These are phyloP conservation scores for Metaphire vulgaris DNA, from an alignment of 1,140 invertebrate species.

Conservation along the genomic window DNA sequence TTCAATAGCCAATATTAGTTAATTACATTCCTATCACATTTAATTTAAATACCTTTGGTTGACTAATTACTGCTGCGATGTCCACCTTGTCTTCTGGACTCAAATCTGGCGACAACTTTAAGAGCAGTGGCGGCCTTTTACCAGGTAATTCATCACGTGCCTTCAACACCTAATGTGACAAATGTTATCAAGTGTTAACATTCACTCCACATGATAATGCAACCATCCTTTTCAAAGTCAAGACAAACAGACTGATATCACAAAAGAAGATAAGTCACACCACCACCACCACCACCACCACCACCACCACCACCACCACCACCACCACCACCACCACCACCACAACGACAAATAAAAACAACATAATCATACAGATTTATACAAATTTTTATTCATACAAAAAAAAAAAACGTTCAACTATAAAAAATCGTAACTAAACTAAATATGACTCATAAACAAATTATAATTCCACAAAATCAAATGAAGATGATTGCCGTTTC, in stretches of 20 bases:
- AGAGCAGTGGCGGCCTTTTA: conserved; percentile 61
- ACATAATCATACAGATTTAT: no score
- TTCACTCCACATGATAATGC: no score
- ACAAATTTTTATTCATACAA: background rate
- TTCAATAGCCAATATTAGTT: no score
- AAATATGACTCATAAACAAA: background rate
- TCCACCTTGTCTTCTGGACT: conserved; percentile 69
- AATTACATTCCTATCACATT: no score
- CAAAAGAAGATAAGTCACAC: no score
- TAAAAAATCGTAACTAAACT: background rate
- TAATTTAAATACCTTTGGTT: conserved; percentile 47
- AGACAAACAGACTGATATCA: no score
- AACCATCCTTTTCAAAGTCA: no score
- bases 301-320: no score
- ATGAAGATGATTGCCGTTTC: background rate
- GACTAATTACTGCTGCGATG: conserved; percentile 62
- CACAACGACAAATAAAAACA: no score
- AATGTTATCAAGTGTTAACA: no score
- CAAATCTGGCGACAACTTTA: conserved; percentile 93
- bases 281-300: no score
- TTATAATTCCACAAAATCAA: background rate
- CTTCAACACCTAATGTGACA: conserved; percentile 55
- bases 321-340: no score
- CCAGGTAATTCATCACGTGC: conserved; percentile 58
- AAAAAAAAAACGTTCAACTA: background rate